These are phyloP conservation scores for Melanotus villosus DNA, from an alignment of 2,888 invertebrate genomes.

Conservation along the genomic window DNA sequence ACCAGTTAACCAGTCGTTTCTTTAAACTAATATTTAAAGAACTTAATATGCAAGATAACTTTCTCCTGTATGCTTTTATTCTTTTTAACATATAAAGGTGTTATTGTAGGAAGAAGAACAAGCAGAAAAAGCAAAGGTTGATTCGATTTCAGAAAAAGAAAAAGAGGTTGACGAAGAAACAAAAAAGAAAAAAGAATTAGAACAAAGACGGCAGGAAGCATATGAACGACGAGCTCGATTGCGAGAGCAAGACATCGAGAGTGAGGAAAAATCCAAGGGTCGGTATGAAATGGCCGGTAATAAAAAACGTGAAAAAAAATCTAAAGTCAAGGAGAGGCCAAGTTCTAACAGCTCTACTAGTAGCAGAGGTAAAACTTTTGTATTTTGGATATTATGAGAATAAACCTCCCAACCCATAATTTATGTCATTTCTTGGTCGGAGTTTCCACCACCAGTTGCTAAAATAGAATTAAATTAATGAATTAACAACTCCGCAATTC, in stretches of 20 bases:
- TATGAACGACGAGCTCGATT: slow-evolving; percentile 71
- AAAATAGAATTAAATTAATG: too few relatives aligned
- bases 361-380: slow-evolving; percentile 55
- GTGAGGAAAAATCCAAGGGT: slow-evolving; percentile 48
- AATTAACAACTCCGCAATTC: too few relatives aligned
- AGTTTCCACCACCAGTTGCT: too few relatives aligned
- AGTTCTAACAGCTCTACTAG: slow-evolving; percentile 52
- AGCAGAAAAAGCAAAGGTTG: slow-evolving; percentile 41
- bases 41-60: too few relatives aligned
- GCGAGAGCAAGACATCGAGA: slow-evolving; percentile 62
- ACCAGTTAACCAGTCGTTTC: too few relatives aligned
- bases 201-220: slow-evolving; percentile 64
- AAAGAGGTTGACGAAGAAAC: slow-evolving; percentile 68
- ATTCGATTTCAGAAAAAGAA: slow-evolving; percentile 52
- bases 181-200: slow-evolving; percentile 69
- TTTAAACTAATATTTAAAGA: too few relatives aligned
- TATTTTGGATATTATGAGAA: too few relatives aligned
- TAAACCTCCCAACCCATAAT: too few relatives aligned
- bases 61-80: too few relatives aligned
- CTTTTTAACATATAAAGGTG: too few relatives aligned
- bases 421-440: too few relatives aligned
- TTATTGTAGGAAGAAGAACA: slow-evolving; percentile 40
- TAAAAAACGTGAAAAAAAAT: slow-evolving; percentile 60
- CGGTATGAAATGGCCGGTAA: slow-evolving; percentile 65
- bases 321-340: slow-evolving; percentile 50